Percentiles rank a stretch among this genome's conserved stretches.
Conservation (phyloP, 1,140 invertebrate species). For the Chrysomallon squamiferum region DNA sequence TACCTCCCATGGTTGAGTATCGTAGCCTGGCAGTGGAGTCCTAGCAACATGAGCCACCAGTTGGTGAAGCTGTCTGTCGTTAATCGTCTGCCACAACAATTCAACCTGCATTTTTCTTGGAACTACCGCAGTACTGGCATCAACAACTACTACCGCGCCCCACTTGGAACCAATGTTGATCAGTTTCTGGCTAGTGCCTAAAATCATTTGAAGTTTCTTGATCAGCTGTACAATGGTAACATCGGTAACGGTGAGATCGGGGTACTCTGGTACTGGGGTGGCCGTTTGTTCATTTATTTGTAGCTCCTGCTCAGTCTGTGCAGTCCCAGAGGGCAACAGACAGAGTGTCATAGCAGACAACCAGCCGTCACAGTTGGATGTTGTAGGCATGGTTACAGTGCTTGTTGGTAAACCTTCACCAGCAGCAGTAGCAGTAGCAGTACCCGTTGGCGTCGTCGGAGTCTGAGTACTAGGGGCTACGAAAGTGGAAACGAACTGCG, state of each 20-base stretch:
- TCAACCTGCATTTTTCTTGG: not conserved
- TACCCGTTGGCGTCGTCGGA: too few species aligned
- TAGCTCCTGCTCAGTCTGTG: not conserved
- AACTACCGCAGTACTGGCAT: not conserved
- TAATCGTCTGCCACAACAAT: not conserved
- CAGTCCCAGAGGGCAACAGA: not conserved
- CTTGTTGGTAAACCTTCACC: not conserved
- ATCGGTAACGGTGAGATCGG: not conserved
- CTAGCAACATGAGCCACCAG: not conserved
- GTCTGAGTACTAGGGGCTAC: too few species aligned
- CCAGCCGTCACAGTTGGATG: conserved; percentile 5
- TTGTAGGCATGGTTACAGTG: too few species aligned
- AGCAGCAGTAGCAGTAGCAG: not conserved
- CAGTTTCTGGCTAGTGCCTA: not conserved
- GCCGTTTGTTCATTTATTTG: too few species aligned
- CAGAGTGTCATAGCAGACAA: not conserved
- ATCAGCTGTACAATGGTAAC: not conserved
- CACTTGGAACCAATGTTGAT: not conserved
- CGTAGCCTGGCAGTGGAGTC: not conserved
- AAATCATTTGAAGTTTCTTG: not conserved
- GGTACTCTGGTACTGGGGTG: not conserved
- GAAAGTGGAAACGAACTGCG: not conserved
- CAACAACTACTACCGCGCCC: not conserved
- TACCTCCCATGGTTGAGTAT: not conserved
- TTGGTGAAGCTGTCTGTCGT: not conserved